Evolutionary conservation across 2,888 invertebrate species (phyloP), one percentile per base, ranked within the genome.

Genomic region (Villa cingulata): DNA sequence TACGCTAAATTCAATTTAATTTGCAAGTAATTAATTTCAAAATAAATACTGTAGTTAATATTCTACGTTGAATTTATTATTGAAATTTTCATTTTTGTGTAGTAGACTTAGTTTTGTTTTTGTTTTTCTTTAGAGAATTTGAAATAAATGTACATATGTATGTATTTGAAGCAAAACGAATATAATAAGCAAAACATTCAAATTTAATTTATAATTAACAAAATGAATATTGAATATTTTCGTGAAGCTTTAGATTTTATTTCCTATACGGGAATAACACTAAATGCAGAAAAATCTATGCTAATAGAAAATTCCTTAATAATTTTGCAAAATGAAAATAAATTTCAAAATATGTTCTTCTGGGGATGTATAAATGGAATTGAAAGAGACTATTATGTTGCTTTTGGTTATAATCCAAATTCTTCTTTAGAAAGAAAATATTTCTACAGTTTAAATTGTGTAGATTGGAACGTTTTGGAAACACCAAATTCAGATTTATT

Each of bases 311-410:
- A 85, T 62, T 86, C 90, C 0, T 68, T 92, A 5, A 73, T 83
- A 1, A 70, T 87, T 48, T 71, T 91, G 37, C 83, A 90, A 68
- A 79, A 80, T 53, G 88, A 91, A 63, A 88, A 90, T 66, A 87
- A 88, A 63, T 89, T 90, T 64, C 68, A 74, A 16, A 77, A 80
- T 61, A 76, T 87, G 45, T 89, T 81, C 61, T 87, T 90, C 60
- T 90, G 90, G 88, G 92, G 91, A 0, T 80, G 82, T 61, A 80
- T 92, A 45, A 76, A 79, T 54, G 90, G 86, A 2, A 70, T 77
- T 1, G 78, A 80, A 54, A 74, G 74, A 17, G 89, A 90, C 66
- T 92, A 92, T 64, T 86, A 82, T 61, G 77, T 92, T 51, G 85
- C 86, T 2, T 86, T 80, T 59, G 91, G 92, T 15, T 80, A 82